Conservation (phyloP, 2,113 vertebrate genomes). For the Phylloscopus trochiloides region DNA sequence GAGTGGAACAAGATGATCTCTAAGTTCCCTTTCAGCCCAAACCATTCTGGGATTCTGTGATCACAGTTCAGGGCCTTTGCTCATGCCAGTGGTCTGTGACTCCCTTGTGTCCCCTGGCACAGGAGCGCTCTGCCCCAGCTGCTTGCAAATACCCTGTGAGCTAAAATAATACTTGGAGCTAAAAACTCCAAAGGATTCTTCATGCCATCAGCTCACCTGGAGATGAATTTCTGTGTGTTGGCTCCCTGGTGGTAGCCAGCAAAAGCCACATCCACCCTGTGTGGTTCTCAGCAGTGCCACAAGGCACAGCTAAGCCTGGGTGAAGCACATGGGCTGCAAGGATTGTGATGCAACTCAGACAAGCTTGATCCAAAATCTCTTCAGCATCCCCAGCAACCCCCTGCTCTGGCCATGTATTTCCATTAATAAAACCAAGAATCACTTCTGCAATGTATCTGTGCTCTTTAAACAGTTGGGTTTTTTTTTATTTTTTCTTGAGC, state of each 20-base stretch:
- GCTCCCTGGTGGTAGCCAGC: background rate
- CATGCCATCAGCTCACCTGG: background rate
- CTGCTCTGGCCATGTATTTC: background rate
- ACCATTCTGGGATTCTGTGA: background rate
- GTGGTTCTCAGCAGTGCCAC: background rate
- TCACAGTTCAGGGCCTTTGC: background rate
- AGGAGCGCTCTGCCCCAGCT: background rate
- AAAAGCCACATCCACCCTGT: background rate
- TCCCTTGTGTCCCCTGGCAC: background rate
- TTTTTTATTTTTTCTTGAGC: background rate
- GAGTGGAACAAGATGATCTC: background rate
- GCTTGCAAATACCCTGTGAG: background rate
- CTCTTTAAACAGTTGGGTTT: background rate
- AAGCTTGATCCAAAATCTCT: background rate
- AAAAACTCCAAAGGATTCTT: background rate
- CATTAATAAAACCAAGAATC: background rate
- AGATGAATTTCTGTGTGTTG: background rate
- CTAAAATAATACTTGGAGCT: background rate
- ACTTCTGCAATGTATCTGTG: background rate
- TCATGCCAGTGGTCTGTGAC: accelerated
- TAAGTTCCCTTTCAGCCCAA: background rate
- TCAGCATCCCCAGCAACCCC: background rate
- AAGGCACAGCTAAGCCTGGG: background rate
- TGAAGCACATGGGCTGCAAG: background rate
- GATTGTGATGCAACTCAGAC: background rate